Evolutionary conservation across 2,797 vertebrate genomes (phyloP), one percentile per base, ranked within the genome.

Genomic region (Danio choprae): DNA sequence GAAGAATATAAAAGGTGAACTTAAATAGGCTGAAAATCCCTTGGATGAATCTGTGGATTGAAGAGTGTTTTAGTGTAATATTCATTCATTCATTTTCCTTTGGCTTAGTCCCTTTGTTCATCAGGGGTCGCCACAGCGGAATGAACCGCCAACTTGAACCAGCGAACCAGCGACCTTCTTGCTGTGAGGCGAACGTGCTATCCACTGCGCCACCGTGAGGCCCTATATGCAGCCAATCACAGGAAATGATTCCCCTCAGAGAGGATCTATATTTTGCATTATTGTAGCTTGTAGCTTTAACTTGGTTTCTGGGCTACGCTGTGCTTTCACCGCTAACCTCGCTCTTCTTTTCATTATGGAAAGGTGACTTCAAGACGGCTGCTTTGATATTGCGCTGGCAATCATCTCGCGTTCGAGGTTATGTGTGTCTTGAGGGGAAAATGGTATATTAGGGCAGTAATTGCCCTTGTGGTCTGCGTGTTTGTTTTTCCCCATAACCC

Each of bases 191-290:
- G n/a, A n/a, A n/a, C n/a, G n/a, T n/a, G n/a, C n/a, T n/a, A n/a
- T n/a, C n/a, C n/a, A n/a, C n/a, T n/a, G n/a, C n/a, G n/a, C n/a
- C n/a, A n/a, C n/a, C n/a, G n/a, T n/a, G n/a, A n/a, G n/a, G n/a
- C n/a, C n/a, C n/a, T n/a, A 87, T 86, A 83, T 87, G 77, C 85
- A 89, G 87, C 81, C 46, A 48, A 82, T 83, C 81, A 71, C 78
- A 29, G 84, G 74, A 79, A 88, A 86, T 87, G 41, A 16, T 38
- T 82, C 53, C 83, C 84, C 87, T 85, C 8, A 84, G 81, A 86
- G 86, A 64, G 53, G 4, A 86, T 83, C 36, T 77, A 12, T 68
- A 22, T 46, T 58, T 68, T 70, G 77, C 18, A 60, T 63, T 16
- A 64, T 51, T 63, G 36, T 36, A 50, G 15, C 5, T 69, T 11